Base-by-base conservation (phyloP, 2,113 vertebrate genomes). In the Aegypius monachus region DNA sequence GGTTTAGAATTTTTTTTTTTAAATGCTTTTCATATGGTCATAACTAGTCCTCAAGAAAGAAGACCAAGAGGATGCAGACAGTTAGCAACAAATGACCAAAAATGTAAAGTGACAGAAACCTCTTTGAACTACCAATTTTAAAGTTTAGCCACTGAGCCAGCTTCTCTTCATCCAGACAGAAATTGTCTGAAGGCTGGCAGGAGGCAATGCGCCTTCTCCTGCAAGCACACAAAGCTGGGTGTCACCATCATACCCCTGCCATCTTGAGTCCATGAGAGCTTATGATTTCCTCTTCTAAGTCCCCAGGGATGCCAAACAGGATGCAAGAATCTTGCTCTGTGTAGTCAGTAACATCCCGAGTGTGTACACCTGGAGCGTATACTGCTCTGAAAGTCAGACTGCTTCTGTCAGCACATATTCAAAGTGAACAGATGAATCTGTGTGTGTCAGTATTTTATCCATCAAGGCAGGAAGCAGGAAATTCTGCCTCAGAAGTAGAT, bases 401-500 rank as follows among this genome's bases (percentile, higher is more conserved):
- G 81, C 93, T 92, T 95, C 82, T 98, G 94, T 97, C 95, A 96
- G 96, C 94, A 97, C 89, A 93, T 74, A 94, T 92, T 94, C 93
- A 96, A 86, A 95, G 87, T 42, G 77, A 96, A 89, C 90, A 94
- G 79, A 95, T 88, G 84, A 93, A 93, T 91, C 63, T 88, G 5
- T 91, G 72, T 92, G 90, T 96, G 93, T 88, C 95, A 90, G 93
- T 93, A 96, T 92, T 96, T 95, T 92, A 95, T 81, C 91, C 92
- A 95, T 43, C 75, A 59, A 78, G 91, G 55, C 96, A 97, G 97
- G 97, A 97, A 97, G 86, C 96, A 97, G 97, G 97, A 97, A 97
- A 92, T 95, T 97, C 96, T 97, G 94, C 93, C 58, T 96, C 88
- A 93, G 84, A 91, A 96, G 94, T 93, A 94, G 86, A 95, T 91